These are phyloP conservation scores for Rhingia rostrata DNA, from an alignment of 2,888 invertebrate genomes.

Conservation along the genomic window DNA sequence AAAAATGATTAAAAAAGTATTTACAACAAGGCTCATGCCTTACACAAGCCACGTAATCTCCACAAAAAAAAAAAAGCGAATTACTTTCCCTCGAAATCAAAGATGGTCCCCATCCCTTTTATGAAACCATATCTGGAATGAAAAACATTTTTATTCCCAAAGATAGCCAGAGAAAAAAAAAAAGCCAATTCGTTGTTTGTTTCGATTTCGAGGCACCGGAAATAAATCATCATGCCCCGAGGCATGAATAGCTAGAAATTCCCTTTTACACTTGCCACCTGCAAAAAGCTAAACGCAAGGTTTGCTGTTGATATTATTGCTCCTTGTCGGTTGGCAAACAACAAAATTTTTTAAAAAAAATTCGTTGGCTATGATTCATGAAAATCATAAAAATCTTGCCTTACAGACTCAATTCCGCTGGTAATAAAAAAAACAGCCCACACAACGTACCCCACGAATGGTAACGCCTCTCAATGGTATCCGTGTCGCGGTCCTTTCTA, in stretches of 20 bases:
- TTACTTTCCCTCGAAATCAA: conserved; percentile 14
- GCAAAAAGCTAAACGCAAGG: conserved; percentile 26
- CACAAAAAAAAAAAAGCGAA: background rate
- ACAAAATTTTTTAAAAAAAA: conserved; percentile 22
- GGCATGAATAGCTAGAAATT: conserved; percentile 16
- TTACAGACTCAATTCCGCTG: conserved; percentile 16
- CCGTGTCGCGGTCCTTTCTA: too few relatives aligned
- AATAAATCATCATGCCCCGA: conserved; percentile 56
- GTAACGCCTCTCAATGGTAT: conserved; percentile 27
- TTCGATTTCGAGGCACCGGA: conserved; percentile 22
- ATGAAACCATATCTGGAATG: conserved; percentile 17
- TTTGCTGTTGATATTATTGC: background rate
- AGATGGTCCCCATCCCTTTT: conserved; percentile 10
- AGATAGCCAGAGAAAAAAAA: conserved; percentile 4
- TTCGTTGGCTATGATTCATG: conserved; percentile 55
- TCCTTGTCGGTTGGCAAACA: conserved; percentile 8
- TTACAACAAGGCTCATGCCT: background rate
- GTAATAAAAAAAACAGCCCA: conserved; percentile 1
- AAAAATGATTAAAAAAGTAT: background rate
- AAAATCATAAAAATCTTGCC: conserved; percentile 57
- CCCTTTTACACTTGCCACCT: conserved; percentile 26
- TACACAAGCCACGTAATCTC: background rate
- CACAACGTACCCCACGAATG: background rate
- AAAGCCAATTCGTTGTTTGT: conserved; percentile 49
- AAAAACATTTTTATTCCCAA: conserved; percentile 14